These are phyloP conservation scores for Dromococcyx pavoninus DNA, from an alignment of 2,797 vertebrate genomes.

Conservation along the genomic window DNA sequence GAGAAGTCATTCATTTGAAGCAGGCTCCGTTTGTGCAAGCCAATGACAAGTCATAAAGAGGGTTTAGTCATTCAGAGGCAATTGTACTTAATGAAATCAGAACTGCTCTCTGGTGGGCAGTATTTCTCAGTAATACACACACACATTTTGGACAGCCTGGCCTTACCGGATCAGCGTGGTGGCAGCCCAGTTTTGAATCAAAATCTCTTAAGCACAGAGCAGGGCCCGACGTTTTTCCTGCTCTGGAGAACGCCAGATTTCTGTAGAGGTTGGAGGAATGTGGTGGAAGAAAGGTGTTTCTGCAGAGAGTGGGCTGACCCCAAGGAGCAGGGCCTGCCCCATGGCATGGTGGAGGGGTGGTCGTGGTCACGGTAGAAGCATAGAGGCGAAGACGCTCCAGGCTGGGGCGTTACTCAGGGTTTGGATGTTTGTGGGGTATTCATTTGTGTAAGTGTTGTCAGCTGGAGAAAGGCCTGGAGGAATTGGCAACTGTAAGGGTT, in stretches of 20 bases:
- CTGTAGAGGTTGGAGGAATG: accelerated
- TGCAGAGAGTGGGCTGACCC: not conserved
- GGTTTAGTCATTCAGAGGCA: conserved; percentile 5
- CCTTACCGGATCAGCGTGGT: not conserved
- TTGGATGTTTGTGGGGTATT: not conserved
- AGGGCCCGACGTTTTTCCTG: not conserved
- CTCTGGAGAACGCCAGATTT: not conserved
- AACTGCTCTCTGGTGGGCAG: not conserved
- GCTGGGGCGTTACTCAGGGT: not conserved
- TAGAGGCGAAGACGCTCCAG: not conserved
- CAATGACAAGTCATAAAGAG: not conserved
- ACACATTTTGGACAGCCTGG: not conserved
- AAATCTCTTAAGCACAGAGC: not conserved
- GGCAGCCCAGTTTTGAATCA: not conserved
- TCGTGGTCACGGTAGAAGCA: not conserved
- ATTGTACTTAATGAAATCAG: conserved; percentile 25
- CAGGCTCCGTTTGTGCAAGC: not conserved
- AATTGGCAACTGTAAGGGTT: not conserved
- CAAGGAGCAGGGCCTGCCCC: not conserved
- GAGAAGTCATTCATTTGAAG: not conserved
- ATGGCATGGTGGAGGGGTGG: not conserved
- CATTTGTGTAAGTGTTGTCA: not conserved
- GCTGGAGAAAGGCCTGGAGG: not conserved
- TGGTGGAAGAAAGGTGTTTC: not conserved
- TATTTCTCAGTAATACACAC: not conserved